A percentile compares a stretch with the other conserved stretches of the same genome.
These are phyloP conservation scores for Bombus cullumanus DNA, from an alignment of 1,140 invertebrate species.

Conservation along the genomic window DNA sequence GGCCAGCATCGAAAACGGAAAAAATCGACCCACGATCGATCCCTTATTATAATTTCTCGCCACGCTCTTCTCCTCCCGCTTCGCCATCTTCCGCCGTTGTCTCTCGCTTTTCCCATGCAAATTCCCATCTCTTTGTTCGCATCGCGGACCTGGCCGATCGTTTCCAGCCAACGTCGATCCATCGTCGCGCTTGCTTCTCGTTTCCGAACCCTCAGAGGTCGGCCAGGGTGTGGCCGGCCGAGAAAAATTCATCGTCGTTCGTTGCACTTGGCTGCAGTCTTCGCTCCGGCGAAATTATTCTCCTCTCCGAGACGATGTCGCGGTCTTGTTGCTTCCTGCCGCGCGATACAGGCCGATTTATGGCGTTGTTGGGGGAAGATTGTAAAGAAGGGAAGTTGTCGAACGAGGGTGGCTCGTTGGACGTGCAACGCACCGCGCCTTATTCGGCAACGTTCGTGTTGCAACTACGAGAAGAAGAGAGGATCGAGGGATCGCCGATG, in stretches of 20 bases:
- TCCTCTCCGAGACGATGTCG: too few species aligned
- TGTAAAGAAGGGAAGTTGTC: too few species aligned
- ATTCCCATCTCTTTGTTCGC: neutral
- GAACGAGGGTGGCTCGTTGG: too few species aligned
- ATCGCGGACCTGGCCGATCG: neutral
- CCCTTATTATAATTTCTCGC: constrained; percentile 36
- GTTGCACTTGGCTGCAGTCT: neutral
- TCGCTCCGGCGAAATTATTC: too few species aligned
- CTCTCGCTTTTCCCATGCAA: neutral
- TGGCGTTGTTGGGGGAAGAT: too few species aligned
- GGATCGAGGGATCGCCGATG: neutral
- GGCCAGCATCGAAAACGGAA: neutral
- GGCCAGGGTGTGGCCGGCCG: constrained; percentile 32
- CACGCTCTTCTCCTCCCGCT: too few species aligned
- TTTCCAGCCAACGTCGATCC: neutral
- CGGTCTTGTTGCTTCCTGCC: neutral
- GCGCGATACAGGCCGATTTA: neutral
- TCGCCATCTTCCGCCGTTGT: neutral
- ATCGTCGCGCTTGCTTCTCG: neutral
- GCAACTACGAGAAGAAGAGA: too few species aligned
- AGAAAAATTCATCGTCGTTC: constrained; percentile 1
- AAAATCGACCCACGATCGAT: constrained; percentile 41
- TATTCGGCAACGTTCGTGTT: too few species aligned
- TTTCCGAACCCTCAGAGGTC: constrained; percentile 9
- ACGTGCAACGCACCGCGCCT: too few species aligned